These are phyloP conservation scores for Eremobia ochroleuca DNA, from an alignment of 2,888 invertebrate genomes.

Conservation along the genomic window DNA sequence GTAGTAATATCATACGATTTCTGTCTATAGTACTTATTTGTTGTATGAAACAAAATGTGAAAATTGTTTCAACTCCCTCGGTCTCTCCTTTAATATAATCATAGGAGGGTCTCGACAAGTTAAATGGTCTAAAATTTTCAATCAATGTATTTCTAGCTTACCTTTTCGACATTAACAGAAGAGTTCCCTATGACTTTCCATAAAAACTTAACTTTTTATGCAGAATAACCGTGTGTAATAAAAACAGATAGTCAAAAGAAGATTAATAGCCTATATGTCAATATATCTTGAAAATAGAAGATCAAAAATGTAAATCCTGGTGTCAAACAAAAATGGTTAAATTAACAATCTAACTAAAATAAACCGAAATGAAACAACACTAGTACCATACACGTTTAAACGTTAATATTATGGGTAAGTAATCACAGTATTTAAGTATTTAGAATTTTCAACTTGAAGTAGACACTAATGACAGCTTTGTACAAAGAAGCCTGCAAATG, in stretches of 20 bases:
- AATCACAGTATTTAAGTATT: slow-evolving; percentile 46
- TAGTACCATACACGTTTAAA: slow-evolving; percentile 51
- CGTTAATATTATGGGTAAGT: slow-evolving; percentile 83
- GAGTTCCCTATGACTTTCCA: not conserved
- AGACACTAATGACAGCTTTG: slow-evolving; percentile 83
- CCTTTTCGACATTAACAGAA: not conserved
- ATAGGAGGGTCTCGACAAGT: not conserved
- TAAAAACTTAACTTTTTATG: slow-evolving; percentile 32
- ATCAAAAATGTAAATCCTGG: slow-evolving; percentile 79
- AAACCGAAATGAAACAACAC: slow-evolving; percentile 64
- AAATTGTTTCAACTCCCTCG: too few species aligned
- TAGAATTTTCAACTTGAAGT: slow-evolving; percentile 58
- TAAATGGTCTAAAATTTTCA: not conserved
- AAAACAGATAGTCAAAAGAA: slow-evolving; percentile 53
- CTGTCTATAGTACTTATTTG: too few species aligned
- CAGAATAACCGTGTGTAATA: slow-evolving; percentile 27
- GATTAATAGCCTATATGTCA: slow-evolving; percentile 74
- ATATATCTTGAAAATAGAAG: slow-evolving; percentile 83
- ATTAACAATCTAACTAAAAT: slow-evolving; percentile 69
- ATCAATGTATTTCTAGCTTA: not conserved
- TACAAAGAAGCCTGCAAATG: slow-evolving; percentile 83
- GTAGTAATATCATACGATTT: too few species aligned
- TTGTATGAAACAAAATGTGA: too few species aligned
- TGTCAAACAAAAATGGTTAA: slow-evolving; percentile 72
- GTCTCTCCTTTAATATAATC: too few species aligned